Evolutionary conservation across 2,113 vertebrate genomes (phyloP).

Genomic region (Sinocyclocheilus rhinocerous): DNA sequence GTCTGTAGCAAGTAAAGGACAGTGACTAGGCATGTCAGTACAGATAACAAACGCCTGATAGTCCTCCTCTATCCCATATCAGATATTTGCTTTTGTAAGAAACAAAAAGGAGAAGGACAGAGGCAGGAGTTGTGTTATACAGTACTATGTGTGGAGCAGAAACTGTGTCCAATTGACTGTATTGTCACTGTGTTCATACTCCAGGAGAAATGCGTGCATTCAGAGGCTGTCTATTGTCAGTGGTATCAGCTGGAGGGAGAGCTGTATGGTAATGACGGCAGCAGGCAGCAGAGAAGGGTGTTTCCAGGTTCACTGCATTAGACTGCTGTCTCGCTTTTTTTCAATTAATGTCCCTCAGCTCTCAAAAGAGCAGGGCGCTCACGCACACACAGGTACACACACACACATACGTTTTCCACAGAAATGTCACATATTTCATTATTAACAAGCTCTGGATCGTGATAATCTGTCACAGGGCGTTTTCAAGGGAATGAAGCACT

Average conservation of each 20-base stretch:
- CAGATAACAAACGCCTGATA: not conserved
- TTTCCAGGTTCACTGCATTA: slow-evolving; percentile 59
- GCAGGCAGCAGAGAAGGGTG: slow-evolving; percentile 49
- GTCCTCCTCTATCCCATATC: slow-evolving; percentile 20
- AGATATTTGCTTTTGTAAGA: slow-evolving; percentile 34
- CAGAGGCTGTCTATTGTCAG: slow-evolving; percentile 21
- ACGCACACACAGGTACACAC: not conserved
- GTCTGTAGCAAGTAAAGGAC: slow-evolving; percentile 1
- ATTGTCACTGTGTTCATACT: slow-evolving; percentile 31
- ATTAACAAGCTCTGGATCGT: slow-evolving; percentile 43
- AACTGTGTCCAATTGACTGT: slow-evolving; percentile 41
- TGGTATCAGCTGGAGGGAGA: slow-evolving; percentile 36
- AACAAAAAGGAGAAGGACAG: not conserved
- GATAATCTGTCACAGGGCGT: slow-evolving; percentile 25
- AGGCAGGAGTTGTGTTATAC: not conserved
- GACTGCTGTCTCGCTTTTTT: slow-evolving; percentile 58
- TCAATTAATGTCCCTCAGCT: slow-evolving; percentile 59
- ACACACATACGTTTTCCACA: not conserved
- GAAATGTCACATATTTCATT: slow-evolving; percentile 49
- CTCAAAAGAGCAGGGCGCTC: slow-evolving; percentile 24
- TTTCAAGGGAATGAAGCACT: not conserved
- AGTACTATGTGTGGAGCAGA: slow-evolving; percentile 23
- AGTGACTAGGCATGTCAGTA: not conserved
- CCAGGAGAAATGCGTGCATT: slow-evolving; percentile 21
- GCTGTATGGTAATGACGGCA: slow-evolving; percentile 46